phyloP scores from a whole-genome alignment of 1,140 invertebrate species.

The Rhizoglyphus robini region DNA sequence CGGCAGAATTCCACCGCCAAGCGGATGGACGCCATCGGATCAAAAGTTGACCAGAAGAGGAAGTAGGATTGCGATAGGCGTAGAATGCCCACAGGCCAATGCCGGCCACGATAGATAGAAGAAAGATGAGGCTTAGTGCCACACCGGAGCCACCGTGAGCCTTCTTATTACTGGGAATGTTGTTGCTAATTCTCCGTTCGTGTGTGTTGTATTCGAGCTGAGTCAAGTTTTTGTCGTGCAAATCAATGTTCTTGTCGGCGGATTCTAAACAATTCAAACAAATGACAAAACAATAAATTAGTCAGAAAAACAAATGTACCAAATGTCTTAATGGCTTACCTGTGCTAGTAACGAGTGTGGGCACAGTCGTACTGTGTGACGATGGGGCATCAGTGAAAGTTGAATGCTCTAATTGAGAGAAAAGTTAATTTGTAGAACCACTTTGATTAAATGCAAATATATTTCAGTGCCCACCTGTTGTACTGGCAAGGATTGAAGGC shows the following conservation, averaged over 20 bases:
- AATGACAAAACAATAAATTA: neutral
- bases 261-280: neutral
- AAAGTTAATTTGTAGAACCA: neutral
- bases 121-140: slow-evolving; percentile 22
- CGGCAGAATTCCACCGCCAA: slow-evolving; percentile 73
- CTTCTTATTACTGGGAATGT: neutral
- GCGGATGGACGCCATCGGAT: slow-evolving; percentile 92
- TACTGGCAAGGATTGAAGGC: neutral
- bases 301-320: no score
- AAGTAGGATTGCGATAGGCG: slow-evolving; percentile 89
- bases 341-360: neutral
- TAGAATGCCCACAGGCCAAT: slow-evolving; percentile 44
- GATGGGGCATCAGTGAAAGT: neutral
- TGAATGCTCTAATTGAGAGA: neutral
- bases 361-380: neutral
- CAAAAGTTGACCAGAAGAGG: slow-evolving; percentile 81
- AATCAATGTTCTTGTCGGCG: slow-evolving; percentile 39
- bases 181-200: slow-evolving; percentile 24
- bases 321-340: no score
- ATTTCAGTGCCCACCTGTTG: neutral
- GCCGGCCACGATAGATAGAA: slow-evolving; percentile 24
- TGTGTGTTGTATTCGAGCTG: slow-evolving; percentile 8
- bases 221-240: neutral
- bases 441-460: no score
- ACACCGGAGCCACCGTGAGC: slow-evolving; percentile 1